Conservation (phyloP, 1,140 invertebrate species). For the Forficula auricularia region DNA sequence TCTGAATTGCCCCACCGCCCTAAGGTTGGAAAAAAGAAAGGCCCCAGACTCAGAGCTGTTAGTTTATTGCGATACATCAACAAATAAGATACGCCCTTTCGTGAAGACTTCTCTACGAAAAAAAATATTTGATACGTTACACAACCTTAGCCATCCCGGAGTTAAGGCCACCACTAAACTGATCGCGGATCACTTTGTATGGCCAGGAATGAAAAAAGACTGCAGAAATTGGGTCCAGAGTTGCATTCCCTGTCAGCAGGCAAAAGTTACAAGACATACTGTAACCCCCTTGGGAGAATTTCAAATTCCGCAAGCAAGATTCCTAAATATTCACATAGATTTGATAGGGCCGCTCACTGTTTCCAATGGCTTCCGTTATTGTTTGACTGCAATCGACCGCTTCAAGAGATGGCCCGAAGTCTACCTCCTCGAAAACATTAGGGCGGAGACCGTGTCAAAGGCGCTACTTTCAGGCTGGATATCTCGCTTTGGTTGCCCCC, state of each 20-base stretch:
- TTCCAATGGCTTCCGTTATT: slow-evolving; percentile 20
- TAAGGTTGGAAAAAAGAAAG: too few species aligned
- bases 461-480: slow-evolving; percentile 19
- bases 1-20: too few species aligned
- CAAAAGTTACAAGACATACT: slow-evolving; percentile 7
- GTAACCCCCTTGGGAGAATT: slow-evolving; percentile 10
- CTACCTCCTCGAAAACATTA: slow-evolving; percentile 21
- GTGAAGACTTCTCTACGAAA: too few species aligned
- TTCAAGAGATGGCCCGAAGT: slow-evolving; percentile 27
- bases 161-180: slow-evolving; percentile 16
- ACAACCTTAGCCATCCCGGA: too few species aligned
- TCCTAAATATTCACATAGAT: slow-evolving; percentile 21
- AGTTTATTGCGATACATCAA: too few species aligned
- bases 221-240: slow-evolving; percentile 6
- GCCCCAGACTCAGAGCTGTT: too few species aligned
- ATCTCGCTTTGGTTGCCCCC: slow-evolving; percentile 15
- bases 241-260: slow-evolving; percentile 11
- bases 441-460: slow-evolving; percentile 21
- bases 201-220: slow-evolving; percentile 23
- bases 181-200: slow-evolving; percentile 24
- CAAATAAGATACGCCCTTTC: too few species aligned
- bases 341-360: slow-evolving; percentile 26
- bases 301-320: slow-evolving; percentile 13
- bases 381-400: slow-evolving; percentile 26
- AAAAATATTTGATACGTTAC: too few species aligned